These are phyloP conservation scores for Myripristis murdjan DNA, from an alignment of 2,797 vertebrate species.

Conservation along the genomic window DNA sequence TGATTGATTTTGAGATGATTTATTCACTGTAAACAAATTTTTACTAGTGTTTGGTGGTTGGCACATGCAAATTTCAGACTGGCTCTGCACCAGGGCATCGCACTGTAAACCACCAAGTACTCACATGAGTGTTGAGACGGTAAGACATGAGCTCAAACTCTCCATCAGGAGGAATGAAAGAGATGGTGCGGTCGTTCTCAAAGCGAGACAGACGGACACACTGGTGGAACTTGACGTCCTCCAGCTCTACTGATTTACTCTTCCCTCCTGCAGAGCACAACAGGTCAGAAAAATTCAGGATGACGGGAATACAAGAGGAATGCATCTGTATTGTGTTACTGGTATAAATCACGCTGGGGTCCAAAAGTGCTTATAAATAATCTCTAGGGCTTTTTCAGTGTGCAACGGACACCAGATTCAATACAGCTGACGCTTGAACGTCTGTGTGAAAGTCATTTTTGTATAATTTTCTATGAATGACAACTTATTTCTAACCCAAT, in stretches of 20 bases:
- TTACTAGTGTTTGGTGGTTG: too few species aligned
- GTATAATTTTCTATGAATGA: conserved; percentile 1
- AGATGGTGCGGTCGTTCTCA: conserved; percentile 96
- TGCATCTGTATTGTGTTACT: neutral
- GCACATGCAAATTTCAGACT: too few species aligned
- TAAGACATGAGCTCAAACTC: conserved; percentile 98
- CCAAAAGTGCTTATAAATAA: neutral
- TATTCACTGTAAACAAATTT: too few species aligned
- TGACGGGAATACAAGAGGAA: neutral
- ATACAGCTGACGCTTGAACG: neutral
- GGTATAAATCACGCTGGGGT: neutral
- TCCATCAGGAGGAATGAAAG: conserved; percentile 95
- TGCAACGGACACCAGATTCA: neutral
- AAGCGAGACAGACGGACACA: conserved; percentile 96
- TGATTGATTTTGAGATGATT: too few species aligned
- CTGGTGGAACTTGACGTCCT: conserved; percentile 97
- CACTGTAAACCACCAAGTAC: conserved; percentile 51
- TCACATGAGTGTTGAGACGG: conserved; percentile 94
- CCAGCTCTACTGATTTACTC: conserved; percentile 95
- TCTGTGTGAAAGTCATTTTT: neutral
- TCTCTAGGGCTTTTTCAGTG: neutral
- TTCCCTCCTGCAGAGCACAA: conserved; percentile 88
- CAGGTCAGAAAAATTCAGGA: neutral
- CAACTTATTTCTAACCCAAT: neutral
- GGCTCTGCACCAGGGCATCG: neutral